These are phyloP conservation scores for Hymenopus coronatus DNA, from an alignment of 2,888 invertebrate genomes.

Conservation along the genomic window DNA sequence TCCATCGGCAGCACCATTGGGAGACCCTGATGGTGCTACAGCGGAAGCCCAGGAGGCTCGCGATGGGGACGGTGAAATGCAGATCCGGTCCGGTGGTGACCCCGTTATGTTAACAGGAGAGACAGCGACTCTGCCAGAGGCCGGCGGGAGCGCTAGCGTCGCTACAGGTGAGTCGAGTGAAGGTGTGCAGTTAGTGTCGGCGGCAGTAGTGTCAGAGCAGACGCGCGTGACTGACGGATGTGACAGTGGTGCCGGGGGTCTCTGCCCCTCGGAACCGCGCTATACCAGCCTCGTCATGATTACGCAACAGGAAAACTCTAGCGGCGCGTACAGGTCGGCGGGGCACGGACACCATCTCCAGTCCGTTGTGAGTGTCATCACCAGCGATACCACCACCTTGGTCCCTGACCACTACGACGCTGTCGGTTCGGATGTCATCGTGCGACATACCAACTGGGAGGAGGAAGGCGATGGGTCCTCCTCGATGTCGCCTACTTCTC, in stretches of 20 bases:
- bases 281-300: slow-evolving; percentile 89
- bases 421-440: slow-evolving; percentile 52
- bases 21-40: background rate
- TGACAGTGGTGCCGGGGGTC: slow-evolving; percentile 9
- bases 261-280: slow-evolving; percentile 47
- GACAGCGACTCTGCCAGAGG: background rate
- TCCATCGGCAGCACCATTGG: background rate
- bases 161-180: slow-evolving; percentile 1
- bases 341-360: slow-evolving; percentile 51
- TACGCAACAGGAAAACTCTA: slow-evolving; percentile 54
- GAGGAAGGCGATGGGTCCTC: slow-evolving; percentile 50
- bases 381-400: slow-evolving; percentile 71
- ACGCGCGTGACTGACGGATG: background rate
- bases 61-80: background rate
- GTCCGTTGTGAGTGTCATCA: slow-evolving; percentile 68
- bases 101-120: slow-evolving; percentile 16
- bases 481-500: slow-evolving; percentile 39
- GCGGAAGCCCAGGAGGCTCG: background rate
- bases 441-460: slow-evolving; percentile 64
- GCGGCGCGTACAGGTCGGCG: background rate
- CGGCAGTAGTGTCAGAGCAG: background rate
- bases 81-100: slow-evolving; percentile 22
- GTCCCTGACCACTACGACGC: slow-evolving; percentile 50
- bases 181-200: slow-evolving; percentile 5
- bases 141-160: slow-evolving; percentile 22